Evolutionary conservation across 2,888 invertebrate genomes (phyloP), one percentile per base, ranked within the genome.

Genomic region (Phrixothrix hirtus): DNA sequence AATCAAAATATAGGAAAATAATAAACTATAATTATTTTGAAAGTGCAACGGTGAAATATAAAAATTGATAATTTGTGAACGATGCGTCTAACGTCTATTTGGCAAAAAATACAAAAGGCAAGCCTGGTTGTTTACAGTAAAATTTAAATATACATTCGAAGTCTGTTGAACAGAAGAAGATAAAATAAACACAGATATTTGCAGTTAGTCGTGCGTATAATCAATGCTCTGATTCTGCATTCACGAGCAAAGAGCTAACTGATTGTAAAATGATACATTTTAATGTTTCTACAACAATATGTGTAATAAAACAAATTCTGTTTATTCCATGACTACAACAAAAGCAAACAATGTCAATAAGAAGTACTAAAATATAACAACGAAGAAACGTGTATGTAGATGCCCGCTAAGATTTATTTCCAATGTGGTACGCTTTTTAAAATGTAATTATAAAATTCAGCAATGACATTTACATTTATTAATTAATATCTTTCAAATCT

Each of bases 211-310:
- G 71, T 71, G 70, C 70, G 67, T 71, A 62, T 70, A 70, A 70
- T 70, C 71, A 71, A 69, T 70, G 71, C 69, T 59, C 68, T 64
- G 66, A 66, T 68, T 66, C 64, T 55, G 63, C 65, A 68, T 68
- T 68, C 67, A 65, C 63, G 60, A 64, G 61, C 65, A 59, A 64
- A 59, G 65, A 63, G 54, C 62, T 60, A 9, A 60, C 61, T 65
- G 69, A 68, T 69, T 67, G 63, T 66, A 66, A 69, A 68, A 71
- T 70, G 69, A 71, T 71, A 71, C 68, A 70, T 69, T 70, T 69
- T 69, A 70, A 70, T 70, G 68, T 61, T 63, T 60, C 56, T 59
- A 53, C 61, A 68, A 68, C 68, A 70, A 68, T 69, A 65, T 63
- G 58, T 61, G 63, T 59, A 58, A 62, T 63, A 64, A 63, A 67